These are phyloP conservation scores for Limenitis camilla DNA, from an alignment of 2,888 invertebrate species.

Conservation along the genomic window DNA sequence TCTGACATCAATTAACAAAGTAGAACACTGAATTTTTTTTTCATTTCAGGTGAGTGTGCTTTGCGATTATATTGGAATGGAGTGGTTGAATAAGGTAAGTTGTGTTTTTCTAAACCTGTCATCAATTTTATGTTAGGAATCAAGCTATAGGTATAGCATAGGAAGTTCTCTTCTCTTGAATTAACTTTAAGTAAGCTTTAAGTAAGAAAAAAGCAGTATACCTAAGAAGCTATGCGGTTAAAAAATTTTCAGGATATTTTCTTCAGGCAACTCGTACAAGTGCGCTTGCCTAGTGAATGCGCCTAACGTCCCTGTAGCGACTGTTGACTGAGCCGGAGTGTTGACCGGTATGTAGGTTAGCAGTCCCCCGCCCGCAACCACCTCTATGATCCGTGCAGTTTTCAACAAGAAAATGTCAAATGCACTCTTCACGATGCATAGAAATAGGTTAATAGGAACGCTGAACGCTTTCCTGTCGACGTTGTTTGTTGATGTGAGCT, in stretches of 20 bases:
- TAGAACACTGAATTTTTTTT: conserved; percentile 25
- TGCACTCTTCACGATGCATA: conserved; percentile 39
- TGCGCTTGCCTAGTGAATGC: conserved; percentile 50
- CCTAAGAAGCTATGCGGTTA: background rate
- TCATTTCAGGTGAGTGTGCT: conserved; percentile 62
- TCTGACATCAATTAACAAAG: conserved; percentile 28
- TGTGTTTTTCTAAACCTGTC: too few relatives aligned
- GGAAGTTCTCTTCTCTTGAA: too few relatives aligned
- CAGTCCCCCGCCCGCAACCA: conserved; percentile 49
- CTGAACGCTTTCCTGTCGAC: conserved; percentile 23
- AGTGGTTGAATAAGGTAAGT: conserved; percentile 1
- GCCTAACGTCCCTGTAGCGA: conserved; percentile 73
- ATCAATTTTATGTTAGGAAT: too few relatives aligned
- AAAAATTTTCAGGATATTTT: background rate
- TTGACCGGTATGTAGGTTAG: conserved; percentile 75
- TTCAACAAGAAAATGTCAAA: conserved; percentile 64
- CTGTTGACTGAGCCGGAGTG: conserved; percentile 75
- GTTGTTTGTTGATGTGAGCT: conserved; percentile 14
- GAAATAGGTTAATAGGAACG: conserved; percentile 36
- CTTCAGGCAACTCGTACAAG: conserved; percentile 35
- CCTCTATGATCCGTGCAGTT: conserved; percentile 66
- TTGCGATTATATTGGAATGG: conserved; percentile 4
- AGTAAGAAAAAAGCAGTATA: too few relatives aligned
- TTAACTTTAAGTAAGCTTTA: too few relatives aligned
- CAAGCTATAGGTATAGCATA: too few relatives aligned